A percentile compares a stretch with the other conserved stretches of the same genome.
These are phyloP conservation scores for Podabrus alpinus DNA, from an alignment of 2,888 invertebrate species.

Conservation along the genomic window DNA sequence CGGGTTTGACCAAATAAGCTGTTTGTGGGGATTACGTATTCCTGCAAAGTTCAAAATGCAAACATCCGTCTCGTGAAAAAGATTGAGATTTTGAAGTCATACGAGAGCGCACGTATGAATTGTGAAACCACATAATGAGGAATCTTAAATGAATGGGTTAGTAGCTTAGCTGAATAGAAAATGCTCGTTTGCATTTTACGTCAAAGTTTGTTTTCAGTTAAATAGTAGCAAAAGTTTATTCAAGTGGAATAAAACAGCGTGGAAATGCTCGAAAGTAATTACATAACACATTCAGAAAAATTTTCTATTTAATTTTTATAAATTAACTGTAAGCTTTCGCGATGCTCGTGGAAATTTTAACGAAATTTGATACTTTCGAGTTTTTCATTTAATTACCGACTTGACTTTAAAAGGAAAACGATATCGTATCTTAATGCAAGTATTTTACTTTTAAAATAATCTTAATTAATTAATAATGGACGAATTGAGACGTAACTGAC, in stretches of 20 bases:
- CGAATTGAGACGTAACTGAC: background rate
- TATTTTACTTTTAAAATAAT: background rate
- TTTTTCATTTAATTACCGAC: background rate
- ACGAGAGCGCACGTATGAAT: background rate
- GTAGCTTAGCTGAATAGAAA: background rate
- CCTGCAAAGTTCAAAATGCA: slow-evolving; percentile 14
- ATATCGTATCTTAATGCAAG: background rate
- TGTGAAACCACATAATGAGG: background rate
- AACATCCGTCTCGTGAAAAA: slow-evolving; percentile 6
- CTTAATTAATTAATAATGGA: background rate
- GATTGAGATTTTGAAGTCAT: background rate
- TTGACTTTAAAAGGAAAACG: background rate
- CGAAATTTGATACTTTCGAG: background rate
- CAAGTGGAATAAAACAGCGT: background rate
- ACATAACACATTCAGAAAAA: background rate
- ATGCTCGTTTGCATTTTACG: background rate
- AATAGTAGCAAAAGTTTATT: background rate
- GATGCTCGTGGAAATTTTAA: background rate
- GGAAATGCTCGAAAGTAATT: background rate
- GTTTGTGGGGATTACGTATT: slow-evolving; percentile 11
- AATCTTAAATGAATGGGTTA: background rate
- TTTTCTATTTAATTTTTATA: background rate
- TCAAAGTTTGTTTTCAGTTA: background rate
- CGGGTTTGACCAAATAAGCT: slow-evolving; percentile 6
- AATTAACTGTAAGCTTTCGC: background rate